A percentile compares a stretch with the other conserved stretches of the same genome.
These are phyloP conservation scores for Drosophila hydei DNA, from an alignment of 1,140 invertebrate species.

Conservation along the genomic window DNA sequence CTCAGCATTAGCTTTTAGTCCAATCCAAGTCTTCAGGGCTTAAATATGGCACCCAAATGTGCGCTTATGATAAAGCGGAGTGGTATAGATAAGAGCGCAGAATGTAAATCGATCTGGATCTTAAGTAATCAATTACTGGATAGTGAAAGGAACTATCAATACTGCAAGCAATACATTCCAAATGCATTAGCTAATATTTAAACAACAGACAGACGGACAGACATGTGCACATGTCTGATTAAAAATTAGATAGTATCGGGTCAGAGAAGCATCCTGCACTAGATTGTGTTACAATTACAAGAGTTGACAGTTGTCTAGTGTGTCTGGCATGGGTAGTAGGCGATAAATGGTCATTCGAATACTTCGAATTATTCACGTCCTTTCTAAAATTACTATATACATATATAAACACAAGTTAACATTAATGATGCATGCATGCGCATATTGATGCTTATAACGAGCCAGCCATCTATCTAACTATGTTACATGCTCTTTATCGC, in stretches of 20 bases:
- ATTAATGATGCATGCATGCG: conserved; percentile 16
- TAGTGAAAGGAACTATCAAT: too few relatives aligned
- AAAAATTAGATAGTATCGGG: too few relatives aligned
- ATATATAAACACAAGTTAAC: conserved; percentile 59
- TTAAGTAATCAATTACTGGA: too few relatives aligned
- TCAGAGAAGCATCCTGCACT: neutral
- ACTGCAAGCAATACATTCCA: too few relatives aligned
- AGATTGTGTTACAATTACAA: neutral
- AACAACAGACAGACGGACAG: too few relatives aligned
- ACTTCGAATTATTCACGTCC: conserved; percentile 1
- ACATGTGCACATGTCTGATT: too few relatives aligned
- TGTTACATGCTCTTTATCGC: conserved; percentile 83
- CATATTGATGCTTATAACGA: neutral
- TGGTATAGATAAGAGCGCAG: too few relatives aligned
- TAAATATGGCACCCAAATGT: conserved; percentile 4
- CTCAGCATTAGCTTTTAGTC: neutral
- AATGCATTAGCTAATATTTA: too few relatives aligned
- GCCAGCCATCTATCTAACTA: too few relatives aligned
- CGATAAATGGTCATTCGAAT: neutral
- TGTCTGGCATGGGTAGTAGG: neutral
- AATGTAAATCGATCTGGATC: too few relatives aligned
- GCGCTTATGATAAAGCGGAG: too few relatives aligned
- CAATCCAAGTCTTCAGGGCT: neutral
- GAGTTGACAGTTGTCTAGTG: neutral
- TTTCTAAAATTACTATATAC: conserved; percentile 15